Base-by-base conservation (phyloP, 2,797 vertebrate species). In the Anniella stebbinsi region DNA sequence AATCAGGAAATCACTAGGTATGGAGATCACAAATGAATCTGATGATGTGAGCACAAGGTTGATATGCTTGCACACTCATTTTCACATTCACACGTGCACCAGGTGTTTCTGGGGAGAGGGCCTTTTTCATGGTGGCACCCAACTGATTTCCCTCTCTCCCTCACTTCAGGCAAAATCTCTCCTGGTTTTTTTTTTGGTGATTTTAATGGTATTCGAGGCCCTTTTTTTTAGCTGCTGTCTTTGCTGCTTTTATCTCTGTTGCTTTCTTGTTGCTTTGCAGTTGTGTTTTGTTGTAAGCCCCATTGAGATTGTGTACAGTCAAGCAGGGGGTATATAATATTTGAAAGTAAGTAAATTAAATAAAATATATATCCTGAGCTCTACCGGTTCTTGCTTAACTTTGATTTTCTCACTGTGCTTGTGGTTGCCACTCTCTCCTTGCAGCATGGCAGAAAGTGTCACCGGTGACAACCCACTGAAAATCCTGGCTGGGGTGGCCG, bases 401-500 rank as follows among this genome's bases (percentile, higher is more conserved):
- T 8, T 23, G 75, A 8, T 9, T 48, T 25, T 36, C 54, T 36
- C 10, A 25, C 9, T 45, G 21, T 80, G 25, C n/a, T 4, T 72
- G 17, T 15, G 72, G 28, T 36, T 81, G 1, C n/a, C 38, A 41
- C 28, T 54, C 45, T 84, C 85, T n/a, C 78, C 69, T 82, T 70
- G 8, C 94, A 99, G 98, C 84, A 98, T 99, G 98, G 98, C 98
- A 45, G 95, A 98, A 0, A 85, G 96, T 0, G 94, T 98, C 7
- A 93, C 95, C 15, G 95, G 98, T 75, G 91, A 92, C 72, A 98
- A 98, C 4, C 97, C 97, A 10, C 97, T 97, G 38, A 97, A 98
- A 0, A 92, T 98, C 23, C 98, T 99, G 88, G 78, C 98, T 88
- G 97, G 88, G 90, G 98, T 99, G 41, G 98, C 98, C 0, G 11